A percentile compares a stretch with the other conserved stretches of the same genome.
Conservation (phyloP, 2,888 invertebrate genomes). For the Morpho helenor region DNA sequence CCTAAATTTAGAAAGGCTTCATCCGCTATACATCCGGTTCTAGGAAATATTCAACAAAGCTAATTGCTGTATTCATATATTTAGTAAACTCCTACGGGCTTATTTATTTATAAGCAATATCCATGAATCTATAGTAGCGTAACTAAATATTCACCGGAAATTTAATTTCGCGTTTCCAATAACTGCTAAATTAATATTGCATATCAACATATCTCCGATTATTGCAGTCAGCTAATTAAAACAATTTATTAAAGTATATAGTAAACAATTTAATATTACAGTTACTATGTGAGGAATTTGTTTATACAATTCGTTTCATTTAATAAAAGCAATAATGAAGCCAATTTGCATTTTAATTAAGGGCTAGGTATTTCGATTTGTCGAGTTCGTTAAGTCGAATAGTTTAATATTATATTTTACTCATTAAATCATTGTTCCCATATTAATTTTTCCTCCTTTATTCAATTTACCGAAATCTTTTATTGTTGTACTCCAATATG, state of each 20-base stretch:
- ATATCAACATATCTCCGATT: conserved; percentile 20
- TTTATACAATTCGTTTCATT: conserved; percentile 8
- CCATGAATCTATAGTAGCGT: conserved; percentile 2
- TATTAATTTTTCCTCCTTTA: no score
- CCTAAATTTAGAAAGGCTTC: background rate
- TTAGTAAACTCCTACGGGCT: background rate
- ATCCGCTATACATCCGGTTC: background rate
- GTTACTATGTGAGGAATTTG: conserved; percentile 10
- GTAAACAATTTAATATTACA: conserved; percentile 13
- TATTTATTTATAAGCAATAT: conserved; percentile 3
- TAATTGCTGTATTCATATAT: background rate
- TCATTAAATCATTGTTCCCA: no score
- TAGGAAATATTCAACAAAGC: background rate
- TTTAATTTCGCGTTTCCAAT: conserved; percentile 23
- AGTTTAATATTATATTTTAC: no score
- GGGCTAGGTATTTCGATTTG: conserved; percentile 3
- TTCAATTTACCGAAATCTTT: no score
- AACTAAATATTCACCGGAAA: conserved; percentile 17
- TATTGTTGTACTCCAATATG: no score
- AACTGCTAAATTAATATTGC: conserved; percentile 20
- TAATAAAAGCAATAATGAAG: conserved; percentile 3
- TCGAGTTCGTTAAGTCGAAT: background rate
- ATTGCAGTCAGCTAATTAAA: conserved; percentile 20
- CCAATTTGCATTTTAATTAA: conserved; percentile 9
- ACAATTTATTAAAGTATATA: conserved; percentile 12